Evolutionary conservation across 2,113 vertebrate species (phyloP), one percentile per base, ranked within the genome.

Genomic region (Mugil cephalus): DNA sequence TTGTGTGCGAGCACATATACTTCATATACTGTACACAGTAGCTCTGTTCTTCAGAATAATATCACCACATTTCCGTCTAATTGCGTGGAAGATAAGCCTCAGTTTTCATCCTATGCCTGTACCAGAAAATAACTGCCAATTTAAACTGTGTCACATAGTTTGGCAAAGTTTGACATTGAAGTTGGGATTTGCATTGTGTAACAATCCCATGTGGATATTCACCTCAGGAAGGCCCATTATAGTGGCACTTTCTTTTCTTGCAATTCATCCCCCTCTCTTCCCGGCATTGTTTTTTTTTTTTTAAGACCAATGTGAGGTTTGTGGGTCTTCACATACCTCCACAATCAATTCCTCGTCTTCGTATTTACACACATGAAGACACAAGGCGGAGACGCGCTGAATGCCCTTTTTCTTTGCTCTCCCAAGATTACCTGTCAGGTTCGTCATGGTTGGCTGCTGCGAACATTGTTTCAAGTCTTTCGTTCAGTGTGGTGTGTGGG

Each of bases 391-490:
- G 35, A 75, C 75, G 48, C 75, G 85, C 66, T 76, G 73, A 86
- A 79, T 83, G 82, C 43, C 81, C 85, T 88, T 88, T 30, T 90
- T 77, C 88, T 84, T 77, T 73, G 71, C 80, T 85, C 85, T 80
- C 83, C 58, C 17, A 52, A 83, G 80, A 89, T 88, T 83, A 86
- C 79, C 79, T 89, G 81, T 87, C 87, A 81, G 51, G 4, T 71
- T 75, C 12, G 81, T 79, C 84, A 86, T 83, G 85, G 79, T 77
- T 72, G 82, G 80, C 74, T 73, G 82, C 78, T 62, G 84, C 63
- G 60, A 38, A 79, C 80, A 79, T 79, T 72, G 80, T 84, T 79
- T 82, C 63, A 78, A 19, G 80, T 76, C 54, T 79, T 35, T 77
- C 38, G 71, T 60, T 58, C 55, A 66, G 42, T 72, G 30, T 19